Conservation (phyloP, 1,140 invertebrate species). For the Plodia interpunctella region DNA sequence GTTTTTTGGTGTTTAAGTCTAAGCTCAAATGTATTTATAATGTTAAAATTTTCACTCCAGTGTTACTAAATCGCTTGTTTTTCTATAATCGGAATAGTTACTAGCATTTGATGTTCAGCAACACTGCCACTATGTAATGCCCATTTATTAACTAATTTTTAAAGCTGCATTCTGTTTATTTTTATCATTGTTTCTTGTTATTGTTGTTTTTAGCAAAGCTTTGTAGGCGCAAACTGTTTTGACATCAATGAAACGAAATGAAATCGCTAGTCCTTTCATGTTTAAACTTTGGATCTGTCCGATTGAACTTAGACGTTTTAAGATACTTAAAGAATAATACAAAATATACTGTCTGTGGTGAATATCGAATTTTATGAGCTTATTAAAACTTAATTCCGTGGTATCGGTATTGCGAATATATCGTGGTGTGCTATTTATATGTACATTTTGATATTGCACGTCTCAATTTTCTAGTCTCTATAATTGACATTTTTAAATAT, state of each 20-base stretch:
- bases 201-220: conserved; percentile 54
- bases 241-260: conserved; percentile 30
- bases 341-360: conserved; percentile 68
- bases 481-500: neutral
- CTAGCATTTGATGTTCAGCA: conserved; percentile 12
- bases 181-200: conserved; percentile 54
- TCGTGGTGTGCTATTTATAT: conserved; percentile 32
- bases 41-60: conserved; percentile 3
- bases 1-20: conserved; percentile 18
- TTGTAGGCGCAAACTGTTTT: conserved; percentile 44
- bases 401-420: conserved; percentile 41
- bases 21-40: conserved; percentile 11
- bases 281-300: conserved; percentile 64
- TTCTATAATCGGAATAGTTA: neutral
- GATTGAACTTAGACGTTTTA: conserved; percentile 52
- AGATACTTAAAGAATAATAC: conserved; percentile 46
- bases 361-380: conserved; percentile 74
- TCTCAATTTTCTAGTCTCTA: conserved; percentile 27
- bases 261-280: conserved; percentile 61
- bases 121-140: conserved; percentile 42
- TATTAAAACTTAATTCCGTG: conserved; percentile 70
- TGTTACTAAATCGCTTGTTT: conserved; percentile 3
- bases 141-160: conserved; percentile 31
- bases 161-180: conserved; percentile 42
- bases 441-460: conserved; percentile 46